A percentile compares a stretch with the other conserved stretches of the same genome.
Conservation (phyloP, 2,888 invertebrate genomes). For the Erebia aethiops region DNA sequence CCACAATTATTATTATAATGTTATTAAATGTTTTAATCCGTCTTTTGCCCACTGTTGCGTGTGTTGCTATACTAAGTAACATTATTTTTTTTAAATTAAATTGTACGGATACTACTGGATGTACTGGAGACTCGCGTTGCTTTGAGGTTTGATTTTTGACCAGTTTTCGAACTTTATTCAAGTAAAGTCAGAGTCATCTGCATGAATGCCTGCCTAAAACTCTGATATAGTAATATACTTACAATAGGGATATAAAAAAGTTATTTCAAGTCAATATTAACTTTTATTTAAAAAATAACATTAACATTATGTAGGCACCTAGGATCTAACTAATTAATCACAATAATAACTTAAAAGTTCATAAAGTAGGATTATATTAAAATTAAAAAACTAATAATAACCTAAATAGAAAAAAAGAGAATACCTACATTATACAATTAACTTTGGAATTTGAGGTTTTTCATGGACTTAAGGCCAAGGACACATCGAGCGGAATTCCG, state of each 20-base stretch:
- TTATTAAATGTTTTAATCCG: too few species aligned
- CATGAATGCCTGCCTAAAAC: too few species aligned
- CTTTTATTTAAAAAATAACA: constrained; percentile 52
- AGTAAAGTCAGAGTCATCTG: too few species aligned
- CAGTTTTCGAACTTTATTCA: too few species aligned
- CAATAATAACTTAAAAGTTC: constrained; percentile 58
- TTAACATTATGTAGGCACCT: constrained; percentile 43
- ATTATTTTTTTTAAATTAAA: too few species aligned
- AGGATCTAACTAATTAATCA: constrained; percentile 52
- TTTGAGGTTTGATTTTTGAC: too few species aligned
- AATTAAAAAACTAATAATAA: constrained; percentile 25
- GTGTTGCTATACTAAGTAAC: too few species aligned
- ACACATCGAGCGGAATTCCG: not conserved
- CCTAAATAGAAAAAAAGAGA: constrained; percentile 14
- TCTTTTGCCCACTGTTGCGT: too few species aligned
- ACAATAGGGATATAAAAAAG: not conserved
- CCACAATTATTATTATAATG: too few species aligned
- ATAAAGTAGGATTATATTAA: constrained; percentile 34
- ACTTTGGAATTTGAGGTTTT: constrained; percentile 64
- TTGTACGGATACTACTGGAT: too few species aligned
- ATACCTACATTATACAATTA: constrained; percentile 43
- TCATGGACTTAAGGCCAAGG: not conserved
- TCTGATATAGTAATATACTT: too few species aligned
- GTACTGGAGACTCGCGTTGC: too few species aligned
- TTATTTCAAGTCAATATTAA: constrained; percentile 40